Evolutionary conservation across 2,888 invertebrate species (phyloP).

Genomic region (Callosobruchus maculatus): DNA sequence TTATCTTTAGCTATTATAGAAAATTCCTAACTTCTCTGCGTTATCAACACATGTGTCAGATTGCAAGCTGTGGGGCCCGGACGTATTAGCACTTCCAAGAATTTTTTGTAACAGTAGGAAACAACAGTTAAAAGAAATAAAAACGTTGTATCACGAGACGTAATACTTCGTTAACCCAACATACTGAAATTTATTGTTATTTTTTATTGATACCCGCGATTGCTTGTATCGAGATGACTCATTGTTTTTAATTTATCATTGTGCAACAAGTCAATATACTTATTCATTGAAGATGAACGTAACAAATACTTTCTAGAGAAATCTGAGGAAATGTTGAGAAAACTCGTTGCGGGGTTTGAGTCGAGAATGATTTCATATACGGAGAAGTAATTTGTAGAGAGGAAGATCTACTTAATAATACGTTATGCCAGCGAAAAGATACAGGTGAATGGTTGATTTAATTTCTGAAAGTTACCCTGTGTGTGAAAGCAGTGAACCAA

Average conservation of each 20-base stretch:
- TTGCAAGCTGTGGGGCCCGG: background rate
- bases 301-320: background rate
- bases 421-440: too few relatives aligned
- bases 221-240: background rate
- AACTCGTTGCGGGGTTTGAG: background rate
- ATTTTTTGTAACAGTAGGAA: background rate
- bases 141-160: background rate
- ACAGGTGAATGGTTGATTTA: too few relatives aligned
- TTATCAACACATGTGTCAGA: background rate
- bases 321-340: background rate
- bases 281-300: background rate
- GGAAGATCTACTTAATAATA: too few relatives aligned
- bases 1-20: too few relatives aligned
- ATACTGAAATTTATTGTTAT: background rate
- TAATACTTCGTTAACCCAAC: background rate
- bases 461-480: too few relatives aligned
- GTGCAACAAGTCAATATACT: background rate
- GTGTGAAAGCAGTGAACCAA: too few relatives aligned
- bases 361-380: too few relatives aligned
- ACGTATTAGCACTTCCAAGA: background rate
- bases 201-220: background rate
- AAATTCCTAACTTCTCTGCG: too few relatives aligned
- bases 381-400: too few relatives aligned
- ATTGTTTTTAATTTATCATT: background rate
- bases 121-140: background rate